Percentiles rank a stretch among this genome's conserved stretches.
Conservation (phyloP, 2,113 vertebrate genomes). For the Dipodomys stephensi region DNA sequence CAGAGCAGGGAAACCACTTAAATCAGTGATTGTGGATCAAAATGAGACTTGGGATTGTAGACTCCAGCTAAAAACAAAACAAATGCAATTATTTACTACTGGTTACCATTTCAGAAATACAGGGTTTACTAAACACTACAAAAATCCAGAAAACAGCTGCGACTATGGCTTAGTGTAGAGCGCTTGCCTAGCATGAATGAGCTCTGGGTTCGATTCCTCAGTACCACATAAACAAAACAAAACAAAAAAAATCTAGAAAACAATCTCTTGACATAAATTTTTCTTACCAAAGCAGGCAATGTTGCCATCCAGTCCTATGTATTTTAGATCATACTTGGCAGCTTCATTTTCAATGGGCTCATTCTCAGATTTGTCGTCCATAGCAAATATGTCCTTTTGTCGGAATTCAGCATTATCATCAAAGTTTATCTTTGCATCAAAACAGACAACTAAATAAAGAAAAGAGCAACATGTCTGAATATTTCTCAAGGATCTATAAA, state of each 20-base stretch:
- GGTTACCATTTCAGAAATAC: conserved; percentile 25
- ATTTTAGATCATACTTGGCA: conserved; percentile 97
- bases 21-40: not conserved
- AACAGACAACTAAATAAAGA: conserved; percentile 94
- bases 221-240: too few species aligned
- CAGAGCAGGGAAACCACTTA: not conserved
- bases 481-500: conserved; percentile 2
- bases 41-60: not conserved
- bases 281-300: conserved; percentile 98
- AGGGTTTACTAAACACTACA: not conserved
- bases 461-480: conserved; percentile 1
- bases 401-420: conserved; percentile 99
- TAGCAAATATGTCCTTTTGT: conserved; percentile 97
- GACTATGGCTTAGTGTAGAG: too few species aligned
- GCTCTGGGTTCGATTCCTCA: too few species aligned
- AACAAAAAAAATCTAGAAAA: not conserved
- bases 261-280: conserved; percentile 23
- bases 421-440: conserved; percentile 99
- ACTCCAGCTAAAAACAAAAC: not conserved
- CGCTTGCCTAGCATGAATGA: too few species aligned
- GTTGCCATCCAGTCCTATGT: conserved; percentile 98
- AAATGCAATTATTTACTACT: not conserved
- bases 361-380: conserved; percentile 97
- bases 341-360: conserved; percentile 97
- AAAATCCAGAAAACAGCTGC: not conserved